Evolutionary conservation across 2,797 vertebrate species (phyloP).

Genomic region (Parauchenoglanis punctatus): DNA sequence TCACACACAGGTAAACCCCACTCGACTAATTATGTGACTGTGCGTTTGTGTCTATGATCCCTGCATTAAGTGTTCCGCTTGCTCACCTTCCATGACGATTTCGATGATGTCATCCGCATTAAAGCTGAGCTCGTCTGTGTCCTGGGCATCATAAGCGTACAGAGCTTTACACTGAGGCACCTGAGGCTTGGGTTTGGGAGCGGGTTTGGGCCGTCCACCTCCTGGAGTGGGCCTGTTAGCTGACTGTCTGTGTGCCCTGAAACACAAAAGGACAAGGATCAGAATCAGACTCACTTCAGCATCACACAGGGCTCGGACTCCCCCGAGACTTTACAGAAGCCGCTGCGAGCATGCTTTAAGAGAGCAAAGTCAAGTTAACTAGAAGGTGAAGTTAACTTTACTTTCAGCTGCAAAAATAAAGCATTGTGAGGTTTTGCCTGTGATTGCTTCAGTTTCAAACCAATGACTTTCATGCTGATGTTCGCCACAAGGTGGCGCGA

Average conservation of each 20-base stretch:
- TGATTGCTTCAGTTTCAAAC: slow-evolving; percentile 35
- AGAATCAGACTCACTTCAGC: background rate
- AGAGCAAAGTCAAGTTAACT: slow-evolving; percentile 40
- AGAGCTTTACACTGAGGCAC: slow-evolving; percentile 95
- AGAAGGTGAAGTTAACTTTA: slow-evolving; percentile 31
- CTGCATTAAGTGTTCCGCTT: background rate
- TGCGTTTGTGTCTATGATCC: background rate
- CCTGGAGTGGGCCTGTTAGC: slow-evolving; percentile 85
- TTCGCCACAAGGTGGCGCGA: slow-evolving; percentile 70
- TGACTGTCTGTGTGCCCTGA: slow-evolving; percentile 84
- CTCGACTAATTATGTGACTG: background rate
- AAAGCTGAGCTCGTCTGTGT: slow-evolving; percentile 98
- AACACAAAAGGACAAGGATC: background rate
- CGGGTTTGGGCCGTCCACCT: slow-evolving; percentile 91
- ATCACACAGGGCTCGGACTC: slow-evolving; percentile 6
- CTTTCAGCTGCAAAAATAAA: slow-evolving; percentile 16
- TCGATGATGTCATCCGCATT: slow-evolving; percentile 94
- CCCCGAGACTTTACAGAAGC: background rate
- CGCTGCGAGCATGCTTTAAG: slow-evolving; percentile 40
- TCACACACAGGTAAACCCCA: background rate
- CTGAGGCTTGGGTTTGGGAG: slow-evolving; percentile 95
- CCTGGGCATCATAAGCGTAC: slow-evolving; percentile 97
- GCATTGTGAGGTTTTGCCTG: background rate
- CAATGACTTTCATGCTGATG: slow-evolving; percentile 14
- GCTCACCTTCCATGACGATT: slow-evolving; percentile 91